Evolutionary conservation across 2,113 vertebrate genomes (phyloP), one percentile per base, ranked within the genome.

Genomic region (Aptenodytes patagonicus): DNA sequence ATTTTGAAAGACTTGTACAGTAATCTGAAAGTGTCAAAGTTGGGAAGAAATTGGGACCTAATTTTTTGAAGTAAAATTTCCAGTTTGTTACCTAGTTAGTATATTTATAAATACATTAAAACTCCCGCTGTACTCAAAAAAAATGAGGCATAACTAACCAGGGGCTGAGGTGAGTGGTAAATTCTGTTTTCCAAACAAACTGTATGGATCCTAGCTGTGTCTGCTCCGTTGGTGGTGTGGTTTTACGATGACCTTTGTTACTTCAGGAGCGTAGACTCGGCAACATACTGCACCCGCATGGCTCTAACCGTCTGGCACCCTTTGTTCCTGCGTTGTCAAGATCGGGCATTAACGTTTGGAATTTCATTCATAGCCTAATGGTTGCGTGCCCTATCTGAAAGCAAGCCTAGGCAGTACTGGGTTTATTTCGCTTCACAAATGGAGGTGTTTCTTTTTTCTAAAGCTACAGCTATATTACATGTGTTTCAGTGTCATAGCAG

Each of bases 401-500:
- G 87, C 83, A 91, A 89, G 83, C 88, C 58, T 29, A 36, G 73
- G 84, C 65, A 79, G 69, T 51, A 24, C 60, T 89, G 26, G 2
- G 89, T 77, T 90, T 91, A 71, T 91, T 91, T 95, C 44, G 26
- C 92, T 92, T 91, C 83, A 66, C 71, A 95, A 92, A 79, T 57
- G 31, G 75, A 83, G 60, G 34, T 69, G 51, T 52, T 92, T 90
- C 36, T 87, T 89, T 78, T 87, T 83, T 72, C 73, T 79, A 25
- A 87, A 87, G 78, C 80, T 90, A 13, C 91, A 87, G 81, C 82
- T 95, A 57, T 44, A 17, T 92, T 93, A 87, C 73, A 34, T 54
- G 69, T 82, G 62, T 95, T 84, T 71, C 71, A 52, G 82, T 95
- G 90, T 91, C 92, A 95, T 88, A 95, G 78, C 93, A 82, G 66